A percentile compares a stretch with the other conserved stretches of the same genome.
phyloP scores from a whole-genome alignment of 2,797 vertebrate species.

The Rallus crepitans region DNA sequence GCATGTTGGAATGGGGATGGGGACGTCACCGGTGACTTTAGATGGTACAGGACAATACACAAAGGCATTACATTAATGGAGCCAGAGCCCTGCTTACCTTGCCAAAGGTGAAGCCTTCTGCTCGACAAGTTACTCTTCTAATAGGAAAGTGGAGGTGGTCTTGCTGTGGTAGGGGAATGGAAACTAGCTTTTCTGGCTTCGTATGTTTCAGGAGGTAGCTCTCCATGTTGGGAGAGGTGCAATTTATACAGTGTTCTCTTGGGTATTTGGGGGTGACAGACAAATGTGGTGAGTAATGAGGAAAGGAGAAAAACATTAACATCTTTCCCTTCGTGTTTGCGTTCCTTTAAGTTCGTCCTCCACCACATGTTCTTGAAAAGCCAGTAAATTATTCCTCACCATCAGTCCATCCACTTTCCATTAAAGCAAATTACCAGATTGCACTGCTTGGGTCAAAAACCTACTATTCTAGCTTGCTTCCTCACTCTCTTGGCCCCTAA shows the following conservation, averaged over 20 bases:
- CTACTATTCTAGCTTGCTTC: no score
- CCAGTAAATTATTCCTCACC: no score
- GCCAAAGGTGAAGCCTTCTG: neutral
- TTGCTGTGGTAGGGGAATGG: accelerated
- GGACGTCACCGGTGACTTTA: neutral
- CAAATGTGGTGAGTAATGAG: no score
- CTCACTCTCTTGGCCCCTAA: no score
- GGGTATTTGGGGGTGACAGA: no score
- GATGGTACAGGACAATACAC: neutral
- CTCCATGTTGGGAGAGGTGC: neutral
- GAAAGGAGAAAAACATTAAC: no score
- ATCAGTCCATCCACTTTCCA: no score
- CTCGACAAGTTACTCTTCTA: neutral
- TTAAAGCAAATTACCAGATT: no score
- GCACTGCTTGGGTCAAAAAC: no score
- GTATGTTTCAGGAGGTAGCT: neutral
- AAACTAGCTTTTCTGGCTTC: neutral
- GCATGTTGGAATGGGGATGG: accelerated
- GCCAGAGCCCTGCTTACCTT: slow-evolving; percentile 2
- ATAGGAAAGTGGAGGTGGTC: neutral
- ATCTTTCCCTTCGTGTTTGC: no score
- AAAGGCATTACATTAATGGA: neutral
- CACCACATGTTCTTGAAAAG: no score
- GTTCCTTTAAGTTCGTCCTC: no score
- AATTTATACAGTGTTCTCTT: neutral